Percentiles rank a stretch among this genome's conserved stretches.
These are phyloP conservation scores for Drosophila meridiana DNA, from an alignment of 2,888 invertebrate genomes.

Conservation along the genomic window DNA sequence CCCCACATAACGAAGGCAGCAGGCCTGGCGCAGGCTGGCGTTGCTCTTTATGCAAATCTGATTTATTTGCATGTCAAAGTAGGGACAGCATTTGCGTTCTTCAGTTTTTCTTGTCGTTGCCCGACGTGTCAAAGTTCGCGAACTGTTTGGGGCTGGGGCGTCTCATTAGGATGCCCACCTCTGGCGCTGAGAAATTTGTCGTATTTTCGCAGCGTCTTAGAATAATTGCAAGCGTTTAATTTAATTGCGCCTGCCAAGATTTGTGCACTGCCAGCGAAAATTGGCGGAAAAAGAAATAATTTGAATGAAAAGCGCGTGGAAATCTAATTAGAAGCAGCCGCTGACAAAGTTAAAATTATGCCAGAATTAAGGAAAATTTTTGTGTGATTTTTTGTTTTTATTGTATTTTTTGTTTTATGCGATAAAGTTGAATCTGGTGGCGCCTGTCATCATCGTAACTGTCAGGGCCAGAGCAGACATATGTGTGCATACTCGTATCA, in stretches of 20 bases:
- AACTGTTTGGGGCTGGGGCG: constrained; percentile 26
- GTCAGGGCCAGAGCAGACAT: constrained; percentile 24
- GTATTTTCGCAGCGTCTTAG: constrained; percentile 67
- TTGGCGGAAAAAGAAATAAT: constrained; percentile 50
- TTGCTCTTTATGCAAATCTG: constrained; percentile 77
- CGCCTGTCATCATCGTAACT: constrained; percentile 55
- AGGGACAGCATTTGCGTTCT: constrained; percentile 37
- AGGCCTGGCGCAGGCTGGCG: constrained; percentile 1
- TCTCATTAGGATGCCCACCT: constrained; percentile 57
- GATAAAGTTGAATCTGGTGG: constrained; percentile 47
- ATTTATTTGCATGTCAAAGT: constrained; percentile 82
- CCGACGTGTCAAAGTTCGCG: constrained; percentile 57
- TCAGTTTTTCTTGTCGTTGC: constrained; percentile 27
- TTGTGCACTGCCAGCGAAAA: constrained; percentile 41
- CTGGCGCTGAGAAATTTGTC: constrained; percentile 31
- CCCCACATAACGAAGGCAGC: constrained; percentile 21
- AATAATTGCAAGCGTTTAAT: constrained; percentile 81
- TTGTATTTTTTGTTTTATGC: constrained; percentile 38
- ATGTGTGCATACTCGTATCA: constrained; percentile 45
- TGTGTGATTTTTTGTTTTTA: not conserved
- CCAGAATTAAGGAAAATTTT: constrained; percentile 27
- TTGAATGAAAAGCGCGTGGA: constrained; percentile 63
- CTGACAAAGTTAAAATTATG: constrained; percentile 69
- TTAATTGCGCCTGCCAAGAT: constrained; percentile 77
- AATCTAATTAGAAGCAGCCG: constrained; percentile 77